phyloP scores from a whole-genome alignment of 2,797 vertebrate genomes.

The Dallia pectoralis region DNA sequence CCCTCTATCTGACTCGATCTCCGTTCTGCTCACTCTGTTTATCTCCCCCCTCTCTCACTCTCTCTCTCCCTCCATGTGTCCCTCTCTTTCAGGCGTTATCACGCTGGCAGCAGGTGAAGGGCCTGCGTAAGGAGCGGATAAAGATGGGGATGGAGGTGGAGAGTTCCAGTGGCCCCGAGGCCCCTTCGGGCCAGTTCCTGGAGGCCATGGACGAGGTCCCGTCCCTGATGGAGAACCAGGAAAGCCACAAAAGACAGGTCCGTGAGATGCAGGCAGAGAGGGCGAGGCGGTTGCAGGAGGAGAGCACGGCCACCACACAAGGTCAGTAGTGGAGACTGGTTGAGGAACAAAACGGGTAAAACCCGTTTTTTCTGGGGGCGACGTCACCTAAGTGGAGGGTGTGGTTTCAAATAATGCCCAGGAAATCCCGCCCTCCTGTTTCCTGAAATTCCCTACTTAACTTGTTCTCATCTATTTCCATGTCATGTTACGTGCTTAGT shows the following conservation, averaged over 20 bases:
- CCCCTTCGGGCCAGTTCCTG: conserved; percentile 81
- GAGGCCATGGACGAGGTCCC: conserved; percentile 86
- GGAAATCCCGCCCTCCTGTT: neutral
- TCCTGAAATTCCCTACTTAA: neutral
- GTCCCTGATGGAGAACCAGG: conserved; percentile 82
- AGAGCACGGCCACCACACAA: conserved; percentile 76
- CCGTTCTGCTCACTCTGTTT: conserved; percentile 10
- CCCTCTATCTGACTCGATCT: neutral
- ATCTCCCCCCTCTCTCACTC: conserved; percentile 12
- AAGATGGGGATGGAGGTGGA: conserved; percentile 39
- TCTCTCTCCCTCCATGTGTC: conserved; percentile 23
- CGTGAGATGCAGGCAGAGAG: conserved; percentile 80
- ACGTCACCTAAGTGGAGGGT: neutral
- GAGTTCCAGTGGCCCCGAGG: conserved; percentile 64
- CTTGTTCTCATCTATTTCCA: neutral
- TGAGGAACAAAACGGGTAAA: neutral
- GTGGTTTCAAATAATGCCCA: neutral
- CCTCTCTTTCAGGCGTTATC: conserved; percentile 50
- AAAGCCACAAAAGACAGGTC: conserved; percentile 80
- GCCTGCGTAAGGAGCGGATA: conserved; percentile 48
- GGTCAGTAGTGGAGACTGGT: conserved; percentile 63
- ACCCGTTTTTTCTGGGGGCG: neutral
- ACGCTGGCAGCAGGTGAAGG: conserved; percentile 63
- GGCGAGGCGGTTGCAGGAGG: conserved; percentile 81
- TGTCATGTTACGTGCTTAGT: conserved; percentile 62